Percentiles rank a stretch among this genome's conserved stretches.
These are phyloP conservation scores for Harpagoxenus sublaevis DNA, from an alignment of 2,888 invertebrate genomes.

Conservation along the genomic window DNA sequence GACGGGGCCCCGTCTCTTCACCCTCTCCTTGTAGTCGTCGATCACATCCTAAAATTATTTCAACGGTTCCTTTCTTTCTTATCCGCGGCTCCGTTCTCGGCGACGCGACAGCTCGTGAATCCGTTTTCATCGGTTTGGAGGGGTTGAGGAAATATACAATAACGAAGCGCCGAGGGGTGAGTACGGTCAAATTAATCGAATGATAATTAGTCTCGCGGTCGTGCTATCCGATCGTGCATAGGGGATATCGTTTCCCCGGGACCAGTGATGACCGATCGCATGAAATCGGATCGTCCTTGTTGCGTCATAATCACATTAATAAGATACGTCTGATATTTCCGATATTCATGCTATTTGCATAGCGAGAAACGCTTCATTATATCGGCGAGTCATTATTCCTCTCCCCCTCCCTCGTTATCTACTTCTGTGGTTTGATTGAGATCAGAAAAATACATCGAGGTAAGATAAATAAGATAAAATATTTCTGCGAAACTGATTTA, in stretches of 20 bases:
- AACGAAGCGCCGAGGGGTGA: background rate
- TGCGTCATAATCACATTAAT: constrained; percentile 28
- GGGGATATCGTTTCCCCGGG: background rate
- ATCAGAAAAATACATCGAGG: background rate
- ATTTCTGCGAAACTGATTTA: background rate
- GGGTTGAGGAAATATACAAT: background rate
- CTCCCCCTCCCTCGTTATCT: background rate
- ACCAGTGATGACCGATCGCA: background rate
- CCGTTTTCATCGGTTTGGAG: background rate
- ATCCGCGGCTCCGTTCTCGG: background rate
- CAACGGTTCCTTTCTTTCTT: constrained; percentile 54
- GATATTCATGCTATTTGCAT: background rate
- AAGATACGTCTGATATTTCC: constrained; percentile 18
- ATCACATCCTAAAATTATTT: constrained; percentile 92
- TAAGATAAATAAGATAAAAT: background rate
- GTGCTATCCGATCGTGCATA: background rate
- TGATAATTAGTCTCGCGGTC: constrained; percentile 33
- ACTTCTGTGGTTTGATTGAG: background rate
- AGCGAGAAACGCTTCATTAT: background rate
- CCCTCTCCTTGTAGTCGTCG: constrained; percentile 96
- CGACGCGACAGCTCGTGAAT: constrained; percentile 25
- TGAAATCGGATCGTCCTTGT: constrained; percentile 33
- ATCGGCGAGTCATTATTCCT: background rate
- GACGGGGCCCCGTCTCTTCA: constrained; percentile 91
- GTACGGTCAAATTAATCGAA: constrained; percentile 35